A percentile compares a stretch with the other conserved stretches of the same genome.
Conservation (phyloP, 2,113 vertebrate genomes). For the Pitta sordida region DNA sequence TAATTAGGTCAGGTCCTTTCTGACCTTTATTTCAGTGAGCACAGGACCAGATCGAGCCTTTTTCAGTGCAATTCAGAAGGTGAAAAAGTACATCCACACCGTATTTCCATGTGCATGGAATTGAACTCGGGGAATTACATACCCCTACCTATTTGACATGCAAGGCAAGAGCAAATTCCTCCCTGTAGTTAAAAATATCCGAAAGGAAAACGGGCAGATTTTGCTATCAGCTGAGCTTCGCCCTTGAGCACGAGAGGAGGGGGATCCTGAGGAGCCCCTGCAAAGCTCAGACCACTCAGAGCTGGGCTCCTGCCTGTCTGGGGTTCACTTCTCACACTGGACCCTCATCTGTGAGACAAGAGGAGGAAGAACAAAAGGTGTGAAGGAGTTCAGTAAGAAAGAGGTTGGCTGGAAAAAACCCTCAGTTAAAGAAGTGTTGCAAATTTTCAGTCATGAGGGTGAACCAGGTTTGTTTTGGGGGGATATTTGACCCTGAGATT, state of each 20-base stretch:
- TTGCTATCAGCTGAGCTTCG: not conserved
- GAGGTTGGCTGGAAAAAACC: not conserved
- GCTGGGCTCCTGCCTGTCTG: not conserved
- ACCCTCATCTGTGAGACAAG: not conserved
- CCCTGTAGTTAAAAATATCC: not conserved
- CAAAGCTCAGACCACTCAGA: rapidly evolving
- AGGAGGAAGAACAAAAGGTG: not conserved
- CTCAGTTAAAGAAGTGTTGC: not conserved
- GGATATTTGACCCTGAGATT: not conserved
- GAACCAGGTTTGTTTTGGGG: not conserved
- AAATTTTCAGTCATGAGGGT: no score
- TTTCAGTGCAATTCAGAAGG: not conserved
- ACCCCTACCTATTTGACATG: not conserved
- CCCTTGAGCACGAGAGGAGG: not conserved
- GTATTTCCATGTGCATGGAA: not conserved
- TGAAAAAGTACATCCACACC: not conserved
- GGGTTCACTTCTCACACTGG: not conserved
- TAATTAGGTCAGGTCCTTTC: not conserved
- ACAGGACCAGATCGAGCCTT: not conserved
- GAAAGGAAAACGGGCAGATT: not conserved
- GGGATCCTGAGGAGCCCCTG: not conserved
- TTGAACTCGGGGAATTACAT: not conserved
- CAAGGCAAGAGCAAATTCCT: not conserved
- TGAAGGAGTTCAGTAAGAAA: not conserved
- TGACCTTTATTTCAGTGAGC: not conserved